Evolutionary conservation across 2,888 invertebrate genomes (phyloP), one percentile per base, ranked within the genome.

Genomic region (Pammene aurita): DNA sequence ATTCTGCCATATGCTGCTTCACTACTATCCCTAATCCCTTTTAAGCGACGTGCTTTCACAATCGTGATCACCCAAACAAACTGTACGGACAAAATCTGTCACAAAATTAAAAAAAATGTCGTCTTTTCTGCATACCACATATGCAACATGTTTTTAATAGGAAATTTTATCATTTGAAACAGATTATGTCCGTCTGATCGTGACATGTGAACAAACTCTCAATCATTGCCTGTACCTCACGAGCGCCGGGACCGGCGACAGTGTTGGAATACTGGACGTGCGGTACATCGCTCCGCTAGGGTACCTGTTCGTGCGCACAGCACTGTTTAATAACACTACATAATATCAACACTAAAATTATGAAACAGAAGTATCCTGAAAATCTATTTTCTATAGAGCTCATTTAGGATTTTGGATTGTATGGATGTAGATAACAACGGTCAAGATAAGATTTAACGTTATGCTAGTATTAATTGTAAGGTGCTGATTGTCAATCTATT

Each of bases 251-350:
- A 94, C 93, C 90, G 95, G 94, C 83, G 95, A 94, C 93, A 97
- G 94, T 93, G 96, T 96, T 88, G 97, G 97, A 94, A 97, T 97
- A 94, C 97, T 97, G 91, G 96, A 97, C 84, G 97, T 96, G 94
- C 97, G 95, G 94, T 96, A 96, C 94, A 97, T 96, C 93, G 95
- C 95, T 90, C 96, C 94, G 85, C 92, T 93, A 86, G 92, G 88
- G 87, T 93, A 93, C 93, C 93, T 93, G 89, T 84, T 85, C 86
- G 78, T 85, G 82, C 82, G 68, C 61, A 68, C 44, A 52, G 52
- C 52, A 68, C 58, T 38, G 52, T 64, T 68, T 68, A 64, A 64
- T 57, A 68, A 63, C 56, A 50, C 50, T 26, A 26, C 26, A 26
- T 26, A 57, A 54, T 58, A 58, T 34, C 18, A 56, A 13, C 16